phyloP scores from a whole-genome alignment of 2,113 vertebrate species.

The Amia ocellicauda region DNA sequence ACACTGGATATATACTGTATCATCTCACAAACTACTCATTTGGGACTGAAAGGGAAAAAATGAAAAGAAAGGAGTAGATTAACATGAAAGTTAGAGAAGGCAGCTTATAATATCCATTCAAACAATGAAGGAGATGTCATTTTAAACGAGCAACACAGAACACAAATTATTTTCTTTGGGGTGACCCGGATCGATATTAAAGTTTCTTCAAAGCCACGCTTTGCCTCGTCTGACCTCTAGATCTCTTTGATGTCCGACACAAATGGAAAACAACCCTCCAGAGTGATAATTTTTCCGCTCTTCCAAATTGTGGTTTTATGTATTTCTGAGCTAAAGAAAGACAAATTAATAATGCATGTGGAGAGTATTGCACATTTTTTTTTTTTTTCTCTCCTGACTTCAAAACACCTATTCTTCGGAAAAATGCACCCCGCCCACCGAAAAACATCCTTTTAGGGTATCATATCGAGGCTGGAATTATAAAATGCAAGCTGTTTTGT shows the following conservation, averaged over 20 bases:
- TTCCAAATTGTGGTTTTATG: constrained; percentile 10
- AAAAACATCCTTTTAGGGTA: no score
- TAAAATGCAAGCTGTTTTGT: neutral
- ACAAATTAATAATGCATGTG: constrained; percentile 22
- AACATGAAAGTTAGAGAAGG: constrained; percentile 21
- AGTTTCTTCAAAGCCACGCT: constrained; percentile 14
- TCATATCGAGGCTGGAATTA: neutral
- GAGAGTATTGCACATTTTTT: constrained; percentile 2
- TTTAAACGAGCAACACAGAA: constrained; percentile 15
- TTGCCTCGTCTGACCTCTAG: constrained; percentile 6
- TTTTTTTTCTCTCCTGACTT: neutral
- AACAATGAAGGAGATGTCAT: constrained; percentile 23
- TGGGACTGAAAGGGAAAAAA: neutral
- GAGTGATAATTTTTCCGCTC: constrained; percentile 1
- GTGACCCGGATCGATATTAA: constrained; percentile 10
- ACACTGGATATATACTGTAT: neutral
- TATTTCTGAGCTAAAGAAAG: constrained; percentile 2
- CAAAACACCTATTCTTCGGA: neutral
- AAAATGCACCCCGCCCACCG: neutral
- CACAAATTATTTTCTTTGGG: constrained; percentile 9
- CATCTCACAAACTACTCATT: neutral
- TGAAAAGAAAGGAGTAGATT: constrained; percentile 1
- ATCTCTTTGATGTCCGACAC: constrained; percentile 16
- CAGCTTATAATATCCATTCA: neutral
- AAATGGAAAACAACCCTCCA: constrained; percentile 6